Evolutionary conservation across 2,888 invertebrate species (phyloP).

Genomic region (Pristionchus mayeri): DNA sequence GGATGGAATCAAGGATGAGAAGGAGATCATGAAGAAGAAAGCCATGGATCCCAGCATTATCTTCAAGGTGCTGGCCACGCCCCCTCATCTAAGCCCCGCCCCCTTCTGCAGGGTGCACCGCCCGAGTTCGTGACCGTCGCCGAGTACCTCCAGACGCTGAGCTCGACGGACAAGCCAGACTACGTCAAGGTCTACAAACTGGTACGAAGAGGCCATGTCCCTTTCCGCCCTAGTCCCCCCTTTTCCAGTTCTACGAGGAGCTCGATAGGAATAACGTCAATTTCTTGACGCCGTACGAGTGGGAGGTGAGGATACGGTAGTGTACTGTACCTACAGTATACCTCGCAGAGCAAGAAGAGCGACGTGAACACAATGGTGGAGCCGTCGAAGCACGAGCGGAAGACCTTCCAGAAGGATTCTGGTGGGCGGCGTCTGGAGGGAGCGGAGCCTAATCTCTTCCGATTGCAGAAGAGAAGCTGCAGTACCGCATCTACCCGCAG

Average conservation of each 20-base stretch:
- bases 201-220: conserved; percentile 14
- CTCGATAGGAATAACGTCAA: conserved; percentile 6
- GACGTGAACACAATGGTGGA: conserved; percentile 27
- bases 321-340: background rate
- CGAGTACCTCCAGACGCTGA: conserved; percentile 46
- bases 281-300: conserved; percentile 43
- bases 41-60: conserved; percentile 48
- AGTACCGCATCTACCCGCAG: conserved; percentile 42
- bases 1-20: conserved; percentile 50
- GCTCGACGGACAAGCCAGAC: conserved; percentile 49
- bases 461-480: conserved; percentile 36
- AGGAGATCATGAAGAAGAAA: conserved; percentile 51
- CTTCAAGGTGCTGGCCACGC: background rate
- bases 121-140: conserved; percentile 46
- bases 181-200: conserved; percentile 46
- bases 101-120: conserved; percentile 32
- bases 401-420: conserved; percentile 29
- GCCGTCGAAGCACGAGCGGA: conserved; percentile 25
- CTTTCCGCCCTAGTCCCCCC: background rate
- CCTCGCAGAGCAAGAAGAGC: conserved; percentile 8
- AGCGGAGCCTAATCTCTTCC: background rate
- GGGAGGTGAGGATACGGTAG: conserved; percentile 2
- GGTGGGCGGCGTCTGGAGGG: background rate
- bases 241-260: conserved; percentile 29
- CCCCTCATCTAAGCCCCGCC: background rate